These are phyloP conservation scores for Blastobasis lacticolella DNA, from an alignment of 2,888 invertebrate species.

Conservation along the genomic window DNA sequence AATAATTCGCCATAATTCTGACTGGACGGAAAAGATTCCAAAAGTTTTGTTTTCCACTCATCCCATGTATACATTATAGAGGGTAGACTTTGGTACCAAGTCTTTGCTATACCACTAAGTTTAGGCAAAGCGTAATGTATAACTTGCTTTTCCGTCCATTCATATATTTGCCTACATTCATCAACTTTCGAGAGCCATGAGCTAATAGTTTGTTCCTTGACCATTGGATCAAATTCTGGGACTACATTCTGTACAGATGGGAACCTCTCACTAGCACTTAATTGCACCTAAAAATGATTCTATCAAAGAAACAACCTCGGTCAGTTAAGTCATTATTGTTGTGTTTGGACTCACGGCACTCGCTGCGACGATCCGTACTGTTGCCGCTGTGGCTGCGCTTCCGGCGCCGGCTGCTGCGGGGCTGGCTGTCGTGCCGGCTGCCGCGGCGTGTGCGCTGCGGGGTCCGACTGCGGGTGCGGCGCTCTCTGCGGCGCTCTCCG, in stretches of 20 bases:
- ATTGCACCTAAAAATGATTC: too few species aligned
- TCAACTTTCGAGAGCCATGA: slow-evolving; percentile 1
- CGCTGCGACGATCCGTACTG: too few species aligned
- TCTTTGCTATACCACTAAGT: slow-evolving; percentile 7
- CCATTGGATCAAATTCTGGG: slow-evolving; percentile 3
- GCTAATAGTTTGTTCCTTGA: neutral
- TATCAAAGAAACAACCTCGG: too few species aligned
- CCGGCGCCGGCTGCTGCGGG: too few species aligned
- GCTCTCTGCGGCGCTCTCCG: too few species aligned
- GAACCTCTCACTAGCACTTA: neutral
- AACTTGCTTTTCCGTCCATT: slow-evolving; percentile 1
- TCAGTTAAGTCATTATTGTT: too few species aligned
- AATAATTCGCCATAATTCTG: slow-evolving; percentile 16
- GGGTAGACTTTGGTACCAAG: slow-evolving; percentile 15
- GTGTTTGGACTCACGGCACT: too few species aligned
- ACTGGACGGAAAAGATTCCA: slow-evolving; percentile 11
- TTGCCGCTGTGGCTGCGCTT: too few species aligned
- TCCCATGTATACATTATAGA: slow-evolving; percentile 13
- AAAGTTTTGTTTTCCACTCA: slow-evolving; percentile 17
- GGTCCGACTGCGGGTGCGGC: too few species aligned
- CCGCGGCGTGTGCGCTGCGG: too few species aligned
- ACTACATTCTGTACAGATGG: slow-evolving; percentile 1
- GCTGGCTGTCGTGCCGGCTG: too few species aligned
- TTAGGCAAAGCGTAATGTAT: slow-evolving; percentile 4
- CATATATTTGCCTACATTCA: slow-evolving; percentile 2